Evolutionary conservation across 2,113 vertebrate genomes (phyloP), one percentile per base, ranked within the genome.

Genomic region (Lanius collurio): DNA sequence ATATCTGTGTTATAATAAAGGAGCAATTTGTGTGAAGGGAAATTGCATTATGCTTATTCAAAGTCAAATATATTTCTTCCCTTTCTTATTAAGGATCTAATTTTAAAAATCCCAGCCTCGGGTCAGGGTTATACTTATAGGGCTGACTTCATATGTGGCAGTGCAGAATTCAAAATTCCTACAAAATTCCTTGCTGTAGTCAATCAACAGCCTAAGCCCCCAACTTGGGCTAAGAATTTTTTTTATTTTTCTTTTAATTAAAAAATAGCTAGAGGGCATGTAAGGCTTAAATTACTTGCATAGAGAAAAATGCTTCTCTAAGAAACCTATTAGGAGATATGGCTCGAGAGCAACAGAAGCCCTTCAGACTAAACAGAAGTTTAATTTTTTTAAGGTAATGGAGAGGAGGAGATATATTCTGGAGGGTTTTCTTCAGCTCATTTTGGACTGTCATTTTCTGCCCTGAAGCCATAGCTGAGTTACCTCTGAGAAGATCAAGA

Each of bases 21-120:
- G 41, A 92, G 47, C 60, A 94, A 92, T 94, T 94, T 96, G 22
- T 33, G 23, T 56, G 74, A 97, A 93, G 49, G n/a, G 64, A 97
- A 94, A 87, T 91, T 96, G 64, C 56, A 93, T 95, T 95, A 96
- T 94, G 56, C 94, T 94, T 95, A 80, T 95, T 93, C 83, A 88
- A 75, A 97, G 92, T 59, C 4, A n/a, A 96, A 92, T 90, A 92
- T 93, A 94, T 78, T 87, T 94, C 55, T 93, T 78, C 30, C 46
- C 64, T 91, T 86, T 86, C 88, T 90, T 77, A 93, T 94, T 96
- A 93, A 94, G 65, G 87, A 93, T 78, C 46, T 87, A 3, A 94
- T 94, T 89, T 80, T 83, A 52, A 76, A 95, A 96, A 93, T 94
- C 74, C 22, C 50, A 89, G 69, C 76, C 93, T 93, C 39, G 16